Conservation (phyloP, 2,113 vertebrate species). For the Arenaria interpres region DNA sequence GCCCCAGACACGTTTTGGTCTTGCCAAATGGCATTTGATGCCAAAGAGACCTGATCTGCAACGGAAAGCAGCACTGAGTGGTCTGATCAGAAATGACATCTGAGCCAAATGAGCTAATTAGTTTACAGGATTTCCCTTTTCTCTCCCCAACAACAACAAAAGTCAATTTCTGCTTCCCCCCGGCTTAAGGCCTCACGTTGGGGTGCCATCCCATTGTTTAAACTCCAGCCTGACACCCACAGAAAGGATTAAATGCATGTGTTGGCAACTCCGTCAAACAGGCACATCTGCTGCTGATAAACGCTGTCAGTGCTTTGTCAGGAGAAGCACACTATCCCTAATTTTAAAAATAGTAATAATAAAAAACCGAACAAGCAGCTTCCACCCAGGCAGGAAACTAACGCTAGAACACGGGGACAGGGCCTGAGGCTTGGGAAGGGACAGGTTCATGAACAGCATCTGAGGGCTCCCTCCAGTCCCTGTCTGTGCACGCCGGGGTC, state of each 20-base stretch:
- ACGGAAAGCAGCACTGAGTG: constrained; percentile 14
- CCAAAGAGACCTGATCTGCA: constrained; percentile 16
- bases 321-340: not conserved
- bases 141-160: not conserved
- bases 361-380: not conserved
- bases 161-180: not conserved
- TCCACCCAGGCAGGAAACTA: not conserved
- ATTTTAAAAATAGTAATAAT: not conserved
- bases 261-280: not conserved
- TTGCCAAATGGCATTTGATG: not conserved
- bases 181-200: not conserved
- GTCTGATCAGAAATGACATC: constrained; percentile 35
- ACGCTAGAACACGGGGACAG: not conserved
- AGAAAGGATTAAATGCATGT: not conserved
- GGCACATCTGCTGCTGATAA: not conserved
- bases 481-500: accelerated
- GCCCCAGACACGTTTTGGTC: not conserved
- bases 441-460: not conserved
- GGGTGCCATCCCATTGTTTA: not conserved
- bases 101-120: constrained; percentile 45
- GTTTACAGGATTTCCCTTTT: constrained; percentile 1
- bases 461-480: not conserved
- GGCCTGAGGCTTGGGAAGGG: not conserved
- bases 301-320: not conserved
- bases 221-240: not conserved